Base-by-base conservation (phyloP, 2,113 vertebrate species). In the Tupaia chinensis region DNA sequence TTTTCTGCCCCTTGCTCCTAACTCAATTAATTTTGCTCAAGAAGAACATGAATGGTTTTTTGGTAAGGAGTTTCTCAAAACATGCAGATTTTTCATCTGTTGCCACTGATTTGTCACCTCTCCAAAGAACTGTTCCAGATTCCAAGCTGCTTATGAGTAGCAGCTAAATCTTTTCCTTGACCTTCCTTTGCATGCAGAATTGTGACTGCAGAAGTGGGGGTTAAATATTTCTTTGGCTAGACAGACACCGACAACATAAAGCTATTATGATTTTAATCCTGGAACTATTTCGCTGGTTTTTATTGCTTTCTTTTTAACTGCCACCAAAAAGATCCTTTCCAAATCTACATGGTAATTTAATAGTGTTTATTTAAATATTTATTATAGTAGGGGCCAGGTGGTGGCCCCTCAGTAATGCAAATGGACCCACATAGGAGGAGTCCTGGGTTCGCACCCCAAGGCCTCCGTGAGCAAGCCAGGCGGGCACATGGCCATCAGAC, bases 291-390 rank as follows among this genome's bases (percentile, higher is more conserved):
- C 86, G 29, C n/a, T 61, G 83, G 8, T 87, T 83, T 72, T 14
- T 16, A 68, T 10, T 25, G 3, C 60, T 93, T 60, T 56, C 53
- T 77, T 81, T 86, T 73, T 84, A 89, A 54, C 53, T 19, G 56
- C 29, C 44, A 60, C 25, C 53, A 54, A 72, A 79, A 95, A 58
- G 53, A 68, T 53, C 56, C 66, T 44, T 95, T 32, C 82, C 20
- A 91, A 93, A 86, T 80, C 65, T 29, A 90, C 65, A 13, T 83
- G 7, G 53, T 73, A 83, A 90, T 68, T 58, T 87, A 44, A 44
- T 23, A n/a, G 9, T 69, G 29, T 83, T 91, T 95, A 27, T 29
- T 82, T 61, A 77, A 77, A 65, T 53, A 70, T 34, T 29, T 85
- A 34, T 56, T 87, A 76, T 54, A 27, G 25, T 63, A 85, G 44